phyloP scores from a whole-genome alignment of 2,113 vertebrate genomes.

The Asarcornis scutulata region DNA sequence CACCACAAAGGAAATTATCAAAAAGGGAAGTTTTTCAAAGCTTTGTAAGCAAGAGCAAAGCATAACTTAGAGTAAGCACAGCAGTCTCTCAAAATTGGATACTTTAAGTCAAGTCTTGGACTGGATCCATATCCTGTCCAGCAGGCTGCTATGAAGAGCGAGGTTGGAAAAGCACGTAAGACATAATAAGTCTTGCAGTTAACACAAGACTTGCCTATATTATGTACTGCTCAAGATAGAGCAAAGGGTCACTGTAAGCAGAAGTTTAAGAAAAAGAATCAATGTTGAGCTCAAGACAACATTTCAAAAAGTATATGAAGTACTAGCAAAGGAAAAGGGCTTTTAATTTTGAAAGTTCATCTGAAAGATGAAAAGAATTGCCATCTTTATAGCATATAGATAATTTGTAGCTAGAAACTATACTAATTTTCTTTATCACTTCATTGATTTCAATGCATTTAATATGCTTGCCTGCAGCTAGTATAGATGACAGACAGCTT shows the following conservation, averaged over 20 bases:
- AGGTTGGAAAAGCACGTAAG: background rate
- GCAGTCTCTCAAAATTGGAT: background rate
- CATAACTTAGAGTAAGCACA: background rate
- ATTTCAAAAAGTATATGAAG: background rate
- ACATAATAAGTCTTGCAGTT: background rate
- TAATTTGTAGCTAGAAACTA: constrained; percentile 34
- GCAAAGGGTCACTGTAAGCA: background rate
- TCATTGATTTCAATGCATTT: constrained; percentile 21
- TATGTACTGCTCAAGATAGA: background rate
- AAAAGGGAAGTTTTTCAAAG: background rate
- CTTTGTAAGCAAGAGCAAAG: background rate
- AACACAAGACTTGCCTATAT: background rate
- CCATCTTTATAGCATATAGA: constrained; percentile 1
- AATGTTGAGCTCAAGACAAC: background rate
- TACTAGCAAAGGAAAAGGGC: background rate
- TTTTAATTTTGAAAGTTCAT: constrained; percentile 38
- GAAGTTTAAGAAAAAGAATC: background rate
- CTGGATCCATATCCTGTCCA: background rate
- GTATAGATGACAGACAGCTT: background rate
- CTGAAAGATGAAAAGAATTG: constrained; percentile 22
- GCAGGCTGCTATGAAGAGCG: background rate
- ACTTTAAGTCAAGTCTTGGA: background rate
- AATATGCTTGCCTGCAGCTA: constrained; percentile 26
- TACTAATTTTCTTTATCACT: constrained; percentile 13
- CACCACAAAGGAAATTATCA: background rate